Conservation (phyloP, 2,888 invertebrate species). For the Amiota minor region DNA sequence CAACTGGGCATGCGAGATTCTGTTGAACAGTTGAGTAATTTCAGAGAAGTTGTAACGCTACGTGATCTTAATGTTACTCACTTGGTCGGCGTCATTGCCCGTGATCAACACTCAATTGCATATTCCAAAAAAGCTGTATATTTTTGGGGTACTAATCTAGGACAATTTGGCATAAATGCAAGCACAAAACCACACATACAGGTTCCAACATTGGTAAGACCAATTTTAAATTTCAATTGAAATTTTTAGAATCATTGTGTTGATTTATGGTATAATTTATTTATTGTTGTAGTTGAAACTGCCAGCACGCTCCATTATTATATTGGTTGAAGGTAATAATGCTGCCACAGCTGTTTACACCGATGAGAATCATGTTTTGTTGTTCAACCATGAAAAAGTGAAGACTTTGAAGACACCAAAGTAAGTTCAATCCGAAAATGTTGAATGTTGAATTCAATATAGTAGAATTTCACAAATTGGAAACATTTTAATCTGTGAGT, state of each 20-base stretch:
- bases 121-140: constrained; percentile 79
- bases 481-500: neutral
- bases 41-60: constrained; percentile 68
- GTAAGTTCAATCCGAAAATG: constrained; percentile 50
- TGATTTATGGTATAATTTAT: neutral
- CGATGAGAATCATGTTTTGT: constrained; percentile 58
- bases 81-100: constrained; percentile 78
- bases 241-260: neutral
- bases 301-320: constrained; percentile 55
- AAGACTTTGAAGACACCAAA: constrained; percentile 67
- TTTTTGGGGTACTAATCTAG: constrained; percentile 88
- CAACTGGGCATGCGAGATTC: constrained; percentile 78
- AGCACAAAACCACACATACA: constrained; percentile 49
- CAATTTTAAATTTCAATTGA: neutral
- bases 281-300: constrained; percentile 56
- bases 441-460: no score
- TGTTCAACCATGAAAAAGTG: constrained; percentile 67
- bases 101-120: constrained; percentile 82
- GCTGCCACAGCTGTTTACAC: constrained; percentile 68
- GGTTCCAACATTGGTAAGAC: constrained; percentile 63
- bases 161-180: constrained; percentile 80
- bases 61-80: constrained; percentile 72
- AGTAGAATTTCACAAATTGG: no score
- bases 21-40: constrained; percentile 71
- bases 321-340: constrained; percentile 72